Conservation (phyloP, 2,113 vertebrate genomes). For the Murina feae region DNA sequence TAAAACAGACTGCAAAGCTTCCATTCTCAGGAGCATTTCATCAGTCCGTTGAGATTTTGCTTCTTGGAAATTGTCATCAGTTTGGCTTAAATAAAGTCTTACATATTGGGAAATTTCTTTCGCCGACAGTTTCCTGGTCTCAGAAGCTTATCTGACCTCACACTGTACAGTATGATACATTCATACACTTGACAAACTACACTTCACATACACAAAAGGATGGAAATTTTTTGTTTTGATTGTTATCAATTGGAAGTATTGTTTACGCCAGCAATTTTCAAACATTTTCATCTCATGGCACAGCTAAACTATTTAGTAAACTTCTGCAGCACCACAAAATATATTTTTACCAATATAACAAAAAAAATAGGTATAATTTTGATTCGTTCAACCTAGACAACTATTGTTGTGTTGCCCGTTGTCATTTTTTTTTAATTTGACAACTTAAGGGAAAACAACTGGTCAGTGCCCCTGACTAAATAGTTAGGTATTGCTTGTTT, state of each 20-base stretch:
- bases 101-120: not conserved
- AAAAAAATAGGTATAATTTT: not conserved
- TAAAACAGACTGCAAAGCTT: not conserved
- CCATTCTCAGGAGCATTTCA: not conserved
- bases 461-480: not conserved
- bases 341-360: not conserved
- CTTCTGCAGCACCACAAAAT: not conserved
- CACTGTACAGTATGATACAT: not conserved
- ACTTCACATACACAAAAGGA: not conserved
- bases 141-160: not conserved
- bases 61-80: not conserved
- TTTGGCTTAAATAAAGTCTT: not conserved
- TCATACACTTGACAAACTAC: not conserved
- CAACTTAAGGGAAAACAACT: not conserved
- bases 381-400: not conserved
- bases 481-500: not conserved
- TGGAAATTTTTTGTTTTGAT: not conserved
- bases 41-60: not conserved
- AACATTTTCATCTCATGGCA: not conserved
- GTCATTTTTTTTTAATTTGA: not conserved
- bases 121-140: not conserved
- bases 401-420: not conserved
- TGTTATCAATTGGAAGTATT: not conserved
- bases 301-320: not conserved
- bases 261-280: not conserved